These are phyloP conservation scores for Amphiduros pacificus DNA, from an alignment of 2,888 invertebrate genomes.

Conservation along the genomic window DNA sequence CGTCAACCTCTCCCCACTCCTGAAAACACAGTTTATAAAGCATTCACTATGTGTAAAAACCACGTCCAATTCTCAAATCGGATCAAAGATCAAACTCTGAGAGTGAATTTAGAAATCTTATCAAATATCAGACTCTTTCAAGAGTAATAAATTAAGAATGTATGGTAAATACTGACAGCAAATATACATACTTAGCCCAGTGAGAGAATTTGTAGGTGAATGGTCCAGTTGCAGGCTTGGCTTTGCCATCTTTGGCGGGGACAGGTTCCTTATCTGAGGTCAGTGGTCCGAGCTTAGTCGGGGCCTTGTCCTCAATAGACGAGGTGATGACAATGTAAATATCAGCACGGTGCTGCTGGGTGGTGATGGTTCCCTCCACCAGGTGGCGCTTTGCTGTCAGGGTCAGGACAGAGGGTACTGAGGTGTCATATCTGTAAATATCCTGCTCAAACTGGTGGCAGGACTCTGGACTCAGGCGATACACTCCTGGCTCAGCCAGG, in stretches of 20 bases:
- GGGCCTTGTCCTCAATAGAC: slow-evolving; percentile 34
- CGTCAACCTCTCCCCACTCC: slow-evolving; percentile 63
- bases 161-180: no score
- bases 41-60: no score
- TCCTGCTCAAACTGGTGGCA: slow-evolving; percentile 76
- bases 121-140: no score
- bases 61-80: no score
- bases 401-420: slow-evolving; percentile 43
- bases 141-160: no score
- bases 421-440: slow-evolving; percentile 63
- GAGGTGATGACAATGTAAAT: slow-evolving; percentile 50
- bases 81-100: no score
- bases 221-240: slow-evolving; percentile 32
- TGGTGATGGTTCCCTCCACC: slow-evolving; percentile 55
- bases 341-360: slow-evolving; percentile 50
- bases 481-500: slow-evolving; percentile 67
- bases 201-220: slow-evolving; percentile 56
- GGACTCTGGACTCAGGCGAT: slow-evolving; percentile 68
- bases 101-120: no score
- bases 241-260: not conserved
- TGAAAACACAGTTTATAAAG: no score
- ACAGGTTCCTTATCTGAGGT: slow-evolving; percentile 27
- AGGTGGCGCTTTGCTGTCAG: slow-evolving; percentile 51
- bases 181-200: slow-evolving; percentile 53
- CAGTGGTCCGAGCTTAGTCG: slow-evolving; percentile 43